phyloP scores from a whole-genome alignment of 1,140 invertebrate genomes.

The Zaprionus davidi region DNA sequence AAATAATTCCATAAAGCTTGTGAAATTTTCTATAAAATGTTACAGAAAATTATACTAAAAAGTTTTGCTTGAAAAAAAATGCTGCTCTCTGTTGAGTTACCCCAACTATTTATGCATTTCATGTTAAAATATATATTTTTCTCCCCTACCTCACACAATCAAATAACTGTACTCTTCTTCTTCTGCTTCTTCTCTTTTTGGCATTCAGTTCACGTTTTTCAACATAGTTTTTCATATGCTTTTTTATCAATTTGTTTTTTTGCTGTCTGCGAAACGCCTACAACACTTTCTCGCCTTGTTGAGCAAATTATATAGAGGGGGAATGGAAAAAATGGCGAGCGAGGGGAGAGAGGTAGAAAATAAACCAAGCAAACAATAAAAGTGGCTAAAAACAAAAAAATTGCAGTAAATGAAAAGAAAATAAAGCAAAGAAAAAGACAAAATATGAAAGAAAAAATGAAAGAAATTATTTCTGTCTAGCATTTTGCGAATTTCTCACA shows the following conservation, averaged over 20 bases:
- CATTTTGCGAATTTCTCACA: conserved; percentile 78
- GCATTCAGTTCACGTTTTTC: conserved; percentile 9
- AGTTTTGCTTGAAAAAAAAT: neutral
- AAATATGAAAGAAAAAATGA: conserved; percentile 28
- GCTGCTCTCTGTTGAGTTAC: neutral
- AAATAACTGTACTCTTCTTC: conserved; percentile 17
- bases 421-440: conserved; percentile 19
- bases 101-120: conserved; percentile 2
- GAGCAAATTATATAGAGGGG: conserved; percentile 43
- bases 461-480: conserved; percentile 74
- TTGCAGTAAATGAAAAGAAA: conserved; percentile 40
- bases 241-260: conserved; percentile 47
- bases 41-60: neutral
- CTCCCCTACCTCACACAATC: neutral
- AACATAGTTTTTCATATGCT: conserved; percentile 14
- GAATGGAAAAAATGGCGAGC: neutral
- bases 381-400: conserved; percentile 46
- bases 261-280: conserved; percentile 60
- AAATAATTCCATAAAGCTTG: neutral
- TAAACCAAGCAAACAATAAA: conserved; percentile 9
- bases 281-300: conserved; percentile 80
- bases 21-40: neutral
- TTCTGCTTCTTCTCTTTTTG: neutral
- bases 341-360: neutral
- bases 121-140: neutral